A percentile compares a stretch with the other conserved stretches of the same genome.
Conservation (phyloP, 2,797 vertebrate genomes). For the Artibeus lituratus region DNA sequence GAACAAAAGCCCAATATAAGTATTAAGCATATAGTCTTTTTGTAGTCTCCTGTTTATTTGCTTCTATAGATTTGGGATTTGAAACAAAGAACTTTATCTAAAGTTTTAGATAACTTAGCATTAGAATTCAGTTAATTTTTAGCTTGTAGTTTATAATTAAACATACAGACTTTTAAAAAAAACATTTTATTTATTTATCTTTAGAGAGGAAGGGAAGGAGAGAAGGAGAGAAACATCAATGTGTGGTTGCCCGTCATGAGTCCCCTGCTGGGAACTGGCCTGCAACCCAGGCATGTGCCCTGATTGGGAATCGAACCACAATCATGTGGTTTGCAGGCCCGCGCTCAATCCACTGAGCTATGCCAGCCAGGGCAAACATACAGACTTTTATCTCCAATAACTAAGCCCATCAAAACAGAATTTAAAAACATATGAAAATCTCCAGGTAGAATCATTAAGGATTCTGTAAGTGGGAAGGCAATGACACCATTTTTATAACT, state of each 20-base stretch:
- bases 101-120: not conserved
- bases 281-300: too few species aligned
- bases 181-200: too few species aligned
- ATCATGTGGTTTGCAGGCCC: too few species aligned
- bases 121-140: slow-evolving; percentile 34
- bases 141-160: not conserved
- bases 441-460: not conserved
- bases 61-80: not conserved
- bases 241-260: too few species aligned
- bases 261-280: too few species aligned
- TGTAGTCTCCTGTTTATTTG: not conserved
- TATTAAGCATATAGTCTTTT: not conserved
- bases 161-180: too few species aligned
- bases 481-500: not conserved
- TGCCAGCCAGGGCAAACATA: too few species aligned
- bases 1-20: not conserved
- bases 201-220: too few species aligned
- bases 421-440: not conserved
- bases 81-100: slow-evolving; percentile 26
- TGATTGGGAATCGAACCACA: too few species aligned
- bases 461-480: not conserved
- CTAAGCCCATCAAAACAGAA: not conserved
- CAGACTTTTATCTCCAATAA: not conserved
- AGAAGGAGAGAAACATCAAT: too few species aligned
- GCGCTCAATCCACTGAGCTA: too few species aligned